Base-by-base conservation (phyloP, 2,797 vertebrate genomes). In the Mormyrops attenuatus region DNA sequence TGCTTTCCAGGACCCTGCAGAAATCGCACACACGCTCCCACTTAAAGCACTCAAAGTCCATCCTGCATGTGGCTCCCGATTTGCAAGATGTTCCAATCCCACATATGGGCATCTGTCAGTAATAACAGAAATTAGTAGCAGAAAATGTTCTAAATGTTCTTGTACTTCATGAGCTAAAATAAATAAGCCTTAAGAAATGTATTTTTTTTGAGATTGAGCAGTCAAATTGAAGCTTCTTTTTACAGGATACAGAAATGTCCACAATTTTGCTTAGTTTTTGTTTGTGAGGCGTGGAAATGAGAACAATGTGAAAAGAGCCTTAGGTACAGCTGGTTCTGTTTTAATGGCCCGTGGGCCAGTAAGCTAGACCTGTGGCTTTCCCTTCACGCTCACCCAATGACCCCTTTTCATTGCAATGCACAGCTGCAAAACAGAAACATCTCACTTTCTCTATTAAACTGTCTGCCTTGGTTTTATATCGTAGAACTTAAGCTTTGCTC, bases 11-110 rank as follows among this genome's bases (percentile, higher is more conserved):
- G 49, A 13, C 49, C 13, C 50, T 13, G 13, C 30, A 1, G 44
- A 92, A 44, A 50, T 80, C 34, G 9, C 87, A 87, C 55, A 60
- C 85, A 38, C 38, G 49, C 60, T 69, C 11, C n/a, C 47, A 88
- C 60, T 63, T 82, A 41, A 86, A 52, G 26, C n/a, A 7, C 34
- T 52, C n/a, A 38, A 80, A 87, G 82, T 80, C 41, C 88, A 88
- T 53, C 88, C 20, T 34, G 84, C 57, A 13, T 86, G 53, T 0
- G 80, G 11, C 38, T 77, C 82, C 44, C 47, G 11, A 13, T 50
- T 5, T 47, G 82, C 41, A 20, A 30, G 17, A 15, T 49, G 47
- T 49, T 85, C 47, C 84, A 85, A 26, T 52, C n/a, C 9, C 44
- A 22, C n/a, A 85, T 52, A 53, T 85, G 73, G 50, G 13, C 41